A percentile compares a stretch with the other conserved stretches of the same genome.
These are phyloP conservation scores for Rhabdornis inornatus DNA, from an alignment of 2,113 vertebrate genomes.

Conservation along the genomic window DNA sequence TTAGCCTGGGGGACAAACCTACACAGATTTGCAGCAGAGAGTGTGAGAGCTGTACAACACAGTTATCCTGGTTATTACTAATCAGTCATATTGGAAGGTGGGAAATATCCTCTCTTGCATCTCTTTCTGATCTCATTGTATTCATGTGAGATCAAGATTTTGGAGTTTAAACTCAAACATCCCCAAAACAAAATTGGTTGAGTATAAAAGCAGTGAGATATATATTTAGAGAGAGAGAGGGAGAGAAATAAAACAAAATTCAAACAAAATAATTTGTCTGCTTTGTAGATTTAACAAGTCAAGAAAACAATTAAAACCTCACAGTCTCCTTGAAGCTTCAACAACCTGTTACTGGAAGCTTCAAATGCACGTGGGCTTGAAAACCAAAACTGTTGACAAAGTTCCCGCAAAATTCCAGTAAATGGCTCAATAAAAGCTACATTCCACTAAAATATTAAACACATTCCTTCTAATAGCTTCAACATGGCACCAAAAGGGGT, in stretches of 20 bases:
- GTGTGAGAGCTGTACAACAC: not conserved
- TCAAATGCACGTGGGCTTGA: not conserved
- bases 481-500: not conserved
- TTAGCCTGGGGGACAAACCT: not conserved
- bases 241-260: not conserved
- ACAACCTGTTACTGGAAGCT: fast-evolving
- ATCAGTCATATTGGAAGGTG: not conserved
- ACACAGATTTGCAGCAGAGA: not conserved
- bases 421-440: not conserved
- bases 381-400: not conserved
- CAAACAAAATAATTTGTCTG: not conserved
- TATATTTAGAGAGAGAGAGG: fast-evolving
- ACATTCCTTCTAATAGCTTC: not conserved
- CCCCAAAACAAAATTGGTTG: not conserved
- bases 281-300: not conserved
- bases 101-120: not conserved
- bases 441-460: not conserved
- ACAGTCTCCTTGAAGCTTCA: not conserved
- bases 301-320: not conserved
- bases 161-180: not conserved
- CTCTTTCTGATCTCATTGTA: not conserved
- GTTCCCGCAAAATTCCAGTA: not conserved
- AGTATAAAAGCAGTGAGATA: not conserved
- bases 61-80: not conserved
- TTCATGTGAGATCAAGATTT: not conserved